Percentiles rank a stretch among this genome's conserved stretches.
Conservation (phyloP, 2,888 invertebrate genomes). For the Boloria selene region DNA sequence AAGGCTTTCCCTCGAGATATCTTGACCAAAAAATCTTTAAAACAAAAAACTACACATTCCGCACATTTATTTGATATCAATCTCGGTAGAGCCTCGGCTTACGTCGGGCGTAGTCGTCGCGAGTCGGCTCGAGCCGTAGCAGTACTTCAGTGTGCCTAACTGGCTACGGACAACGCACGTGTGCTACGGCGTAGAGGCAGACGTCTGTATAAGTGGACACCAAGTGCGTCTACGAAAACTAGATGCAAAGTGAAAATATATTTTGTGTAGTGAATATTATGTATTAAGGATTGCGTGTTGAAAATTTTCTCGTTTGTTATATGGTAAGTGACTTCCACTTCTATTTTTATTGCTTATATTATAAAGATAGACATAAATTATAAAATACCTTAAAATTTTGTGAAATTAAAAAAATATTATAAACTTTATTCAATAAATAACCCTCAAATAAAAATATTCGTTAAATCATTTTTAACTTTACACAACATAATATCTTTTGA, state of each 20-base stretch:
- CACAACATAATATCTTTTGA: too few relatives aligned
- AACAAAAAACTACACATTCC: slow-evolving; percentile 79
- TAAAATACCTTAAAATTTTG: not conserved
- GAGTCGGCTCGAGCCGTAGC: slow-evolving; percentile 63
- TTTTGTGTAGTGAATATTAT: slow-evolving; percentile 48
- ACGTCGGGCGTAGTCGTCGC: slow-evolving; percentile 62
- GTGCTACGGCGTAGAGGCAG: slow-evolving; percentile 61
- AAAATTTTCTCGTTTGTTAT: slow-evolving; percentile 53
- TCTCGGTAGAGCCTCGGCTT: slow-evolving; percentile 71
- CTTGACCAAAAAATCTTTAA: slow-evolving; percentile 54
- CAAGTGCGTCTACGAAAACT: slow-evolving; percentile 44
- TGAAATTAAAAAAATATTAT: not conserved
- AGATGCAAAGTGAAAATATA: slow-evolving; percentile 32
- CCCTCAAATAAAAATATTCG: too few relatives aligned
- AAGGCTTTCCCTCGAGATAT: slow-evolving; percentile 6
- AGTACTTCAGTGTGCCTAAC: slow-evolving; percentile 67
- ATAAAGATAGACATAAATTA: not conserved
- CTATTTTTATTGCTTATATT: not conserved
- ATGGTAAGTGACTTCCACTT: slow-evolving; percentile 59
- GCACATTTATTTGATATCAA: slow-evolving; percentile 82
- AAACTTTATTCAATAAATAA: too few relatives aligned
- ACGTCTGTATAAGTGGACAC: slow-evolving; percentile 42
- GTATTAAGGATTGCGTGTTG: slow-evolving; percentile 51
- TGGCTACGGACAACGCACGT: slow-evolving; percentile 68
- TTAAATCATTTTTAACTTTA: too few relatives aligned